Evolutionary conservation across 2,888 invertebrate species (phyloP).

Genomic region (Tipula unca): DNA sequence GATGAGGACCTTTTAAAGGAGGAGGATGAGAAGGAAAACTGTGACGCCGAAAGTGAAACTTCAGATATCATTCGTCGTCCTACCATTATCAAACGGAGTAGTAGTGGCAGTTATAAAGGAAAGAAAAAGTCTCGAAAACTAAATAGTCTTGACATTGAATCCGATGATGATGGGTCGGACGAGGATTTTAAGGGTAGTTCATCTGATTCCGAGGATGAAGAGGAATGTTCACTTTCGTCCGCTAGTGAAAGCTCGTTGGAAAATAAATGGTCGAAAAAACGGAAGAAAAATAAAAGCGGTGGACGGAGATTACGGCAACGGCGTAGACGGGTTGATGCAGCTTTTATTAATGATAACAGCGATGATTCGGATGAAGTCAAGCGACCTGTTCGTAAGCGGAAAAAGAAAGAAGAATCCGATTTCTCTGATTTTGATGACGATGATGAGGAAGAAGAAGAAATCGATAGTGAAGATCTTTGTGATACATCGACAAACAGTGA

Average conservation of each 20-base stretch:
- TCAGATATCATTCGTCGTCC: conserved; percentile 33
- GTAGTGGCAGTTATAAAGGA: conserved; percentile 26
- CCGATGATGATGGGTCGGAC: conserved; percentile 76
- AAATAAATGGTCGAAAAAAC: conserved; percentile 30
- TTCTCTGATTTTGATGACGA: conserved; percentile 55
- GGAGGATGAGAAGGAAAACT: conserved; percentile 30
- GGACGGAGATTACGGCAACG: conserved; percentile 42
- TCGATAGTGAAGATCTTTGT: conserved; percentile 41
- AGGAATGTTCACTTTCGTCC: conserved; percentile 50
- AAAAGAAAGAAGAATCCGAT: conserved; percentile 40
- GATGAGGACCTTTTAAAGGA: conserved; percentile 33
- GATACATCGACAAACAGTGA: conserved; percentile 41
- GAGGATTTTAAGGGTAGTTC: conserved; percentile 82
- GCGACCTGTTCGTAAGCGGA: conserved; percentile 47
- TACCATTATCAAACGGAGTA: background rate
- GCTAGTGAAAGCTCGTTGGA: conserved; percentile 48
- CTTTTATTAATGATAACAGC: conserved; percentile 47
- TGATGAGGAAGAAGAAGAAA: conserved; percentile 37
- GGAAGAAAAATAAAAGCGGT: conserved; percentile 45
- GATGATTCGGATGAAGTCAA: conserved; percentile 41
- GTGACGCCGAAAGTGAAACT: conserved; percentile 36
- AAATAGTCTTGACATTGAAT: conserved; percentile 72
- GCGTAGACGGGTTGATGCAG: conserved; percentile 33
- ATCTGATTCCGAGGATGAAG: conserved; percentile 43
- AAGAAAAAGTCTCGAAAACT: conserved; percentile 65